Evolutionary conservation across 1,140 invertebrate species (phyloP), one percentile per base, ranked within the genome.

Genomic region (Drosophila kepulauana): DNA sequence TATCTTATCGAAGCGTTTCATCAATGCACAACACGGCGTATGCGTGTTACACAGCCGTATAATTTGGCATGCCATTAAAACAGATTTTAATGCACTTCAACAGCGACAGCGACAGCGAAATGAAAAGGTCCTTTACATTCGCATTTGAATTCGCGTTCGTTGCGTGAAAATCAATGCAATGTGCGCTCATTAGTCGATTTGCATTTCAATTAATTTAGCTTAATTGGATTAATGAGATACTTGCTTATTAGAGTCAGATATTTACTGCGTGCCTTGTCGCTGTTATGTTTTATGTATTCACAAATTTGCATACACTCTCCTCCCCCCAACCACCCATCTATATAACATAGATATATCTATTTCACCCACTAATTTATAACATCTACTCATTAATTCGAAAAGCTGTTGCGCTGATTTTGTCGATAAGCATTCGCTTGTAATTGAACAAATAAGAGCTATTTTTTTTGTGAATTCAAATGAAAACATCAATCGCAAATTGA

Each of bases 221-320:
- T 80, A 88, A 87, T 86, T 82, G 82, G 84, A 86, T 87, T 88
- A 88, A 87, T 81, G 81, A 85, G 81, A 89, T 88, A 88, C 70
- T 89, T 85, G 81, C 70, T 49, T 85, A 80, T 89, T 75, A 73
- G 68, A 54, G 64, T 43, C 63, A 85, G 74, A 56, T 56, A 84
- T 88, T 74, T 82, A 59, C 63, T 80, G 64, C 68, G 57, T 62
- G 28, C 38, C 35, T n/a, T 76, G 49, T 41, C 16, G 68, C 28
- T 38, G 72, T 77, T 74, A 74, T 78, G 30, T 64, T 81, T 67
- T 63, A 70, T 74, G 73, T 35, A 66, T 56, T 38, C 13, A 38
- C 7, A 38, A 84, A 89, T 88, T 89, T 88, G 70, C 85, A 88
- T 89, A 30, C 25, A n/a, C 45, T 15, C 13, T 0, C 20, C 7